Evolutionary conservation across 2,113 vertebrate species (phyloP), one percentile per base, ranked within the genome.

Genomic region (Chinchilla lanigera): DNA sequence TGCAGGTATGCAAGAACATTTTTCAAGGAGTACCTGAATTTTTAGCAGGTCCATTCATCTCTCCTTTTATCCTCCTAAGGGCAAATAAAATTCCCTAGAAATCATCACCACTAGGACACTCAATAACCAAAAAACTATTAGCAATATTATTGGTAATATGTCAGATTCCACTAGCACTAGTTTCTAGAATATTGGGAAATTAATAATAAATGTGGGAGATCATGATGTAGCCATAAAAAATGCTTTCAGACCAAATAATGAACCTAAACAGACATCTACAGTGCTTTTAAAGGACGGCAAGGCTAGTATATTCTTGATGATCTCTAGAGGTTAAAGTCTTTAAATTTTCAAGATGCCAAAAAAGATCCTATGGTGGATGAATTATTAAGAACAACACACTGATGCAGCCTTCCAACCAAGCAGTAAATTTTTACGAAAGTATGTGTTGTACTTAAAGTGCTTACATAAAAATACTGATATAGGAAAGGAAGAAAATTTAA

Each of bases 401-500:
- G 35, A 38, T 69, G 9, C 26, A 80, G 60, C 3, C 56, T 89
- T 28, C 50, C 58, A 75, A 75, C 7, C 16, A 50, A 90, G 58
- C 35, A 93, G 83, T 4, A 7, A 75, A 50, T 82, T 83, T 90
- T 56, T 90, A 10, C 41, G 71, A 85, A 95, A 90, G 14, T 54
- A 69, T 35, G 44, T 88, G 8, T 86, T 90, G 19, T 83, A 73
- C 65, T 73, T 63, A 77, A 83, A 88, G 26, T 86, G 86, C 38
- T 95, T 73, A 93, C 52, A 41, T 41, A 63, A 77, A 58, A 16
- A 8, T 8, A 89, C 13, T 47, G 44, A 93, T 33, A 86, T 2
- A 95, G 35, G n/a, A 89, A 96, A 95, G 56, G 22, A 86, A 86
- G 24, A 86, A 67, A 63, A n/a, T 50, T 90, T 63, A 56, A 87